phyloP scores from a whole-genome alignment of 2,888 invertebrate species.

The Hydrotaea cyrtoneurina region DNA sequence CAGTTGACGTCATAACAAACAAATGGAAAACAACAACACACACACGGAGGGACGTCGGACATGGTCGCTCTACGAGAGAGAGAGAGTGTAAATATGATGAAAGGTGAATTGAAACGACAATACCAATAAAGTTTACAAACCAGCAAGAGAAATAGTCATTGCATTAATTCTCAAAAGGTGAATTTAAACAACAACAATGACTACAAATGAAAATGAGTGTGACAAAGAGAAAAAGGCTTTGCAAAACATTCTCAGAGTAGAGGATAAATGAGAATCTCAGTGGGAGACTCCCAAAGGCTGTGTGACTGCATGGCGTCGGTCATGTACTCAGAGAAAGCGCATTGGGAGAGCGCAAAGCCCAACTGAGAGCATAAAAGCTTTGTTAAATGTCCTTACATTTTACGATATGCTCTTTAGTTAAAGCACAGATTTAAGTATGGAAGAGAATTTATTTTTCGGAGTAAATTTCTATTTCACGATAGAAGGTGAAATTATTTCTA shows the following conservation, averaged over 20 bases:
- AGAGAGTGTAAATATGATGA: background rate
- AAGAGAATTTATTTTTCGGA: background rate
- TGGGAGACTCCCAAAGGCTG: too few species aligned
- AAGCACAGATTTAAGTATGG: too few species aligned
- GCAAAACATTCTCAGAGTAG: background rate
- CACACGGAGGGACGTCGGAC: too few species aligned
- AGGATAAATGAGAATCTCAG: background rate
- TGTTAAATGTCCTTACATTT: background rate
- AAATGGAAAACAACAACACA: background rate
- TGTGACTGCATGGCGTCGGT: too few species aligned
- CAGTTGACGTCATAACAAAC: constrained; percentile 55
- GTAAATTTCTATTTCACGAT: background rate
- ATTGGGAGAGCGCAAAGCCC: too few species aligned
- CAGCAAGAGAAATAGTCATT: background rate
- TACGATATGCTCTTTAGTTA: background rate
- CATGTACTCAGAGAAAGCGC: too few species aligned
- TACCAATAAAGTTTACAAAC: background rate
- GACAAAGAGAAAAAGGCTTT: background rate
- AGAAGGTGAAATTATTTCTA: background rate
- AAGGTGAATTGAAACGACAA: background rate
- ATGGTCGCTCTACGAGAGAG: background rate
- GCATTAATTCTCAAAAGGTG: too few species aligned
- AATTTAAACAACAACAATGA: background rate
- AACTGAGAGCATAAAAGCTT: background rate
- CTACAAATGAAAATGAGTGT: background rate